Evolutionary conservation across 2,888 invertebrate species (phyloP).

Genomic region (Dorcus hopei): DNA sequence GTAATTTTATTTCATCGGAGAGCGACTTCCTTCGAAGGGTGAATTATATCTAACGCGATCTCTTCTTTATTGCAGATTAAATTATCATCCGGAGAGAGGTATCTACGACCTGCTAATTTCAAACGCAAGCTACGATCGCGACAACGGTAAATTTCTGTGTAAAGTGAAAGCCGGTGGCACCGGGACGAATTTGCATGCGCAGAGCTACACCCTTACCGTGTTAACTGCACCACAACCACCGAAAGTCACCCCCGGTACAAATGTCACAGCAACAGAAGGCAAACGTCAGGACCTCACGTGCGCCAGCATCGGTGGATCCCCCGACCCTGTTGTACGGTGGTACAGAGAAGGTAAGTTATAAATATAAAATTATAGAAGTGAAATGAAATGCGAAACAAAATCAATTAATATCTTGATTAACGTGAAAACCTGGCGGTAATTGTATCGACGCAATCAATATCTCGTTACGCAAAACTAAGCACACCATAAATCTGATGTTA

Average conservation of each 20-base stretch:
- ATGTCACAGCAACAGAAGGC: constrained; percentile 79
- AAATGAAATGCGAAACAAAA: too few relatives aligned
- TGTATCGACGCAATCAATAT: too few relatives aligned
- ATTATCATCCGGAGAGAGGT: constrained; percentile 75
- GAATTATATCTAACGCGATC: not conserved
- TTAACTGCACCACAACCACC: constrained; percentile 82
- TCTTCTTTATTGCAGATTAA: constrained; percentile 58
- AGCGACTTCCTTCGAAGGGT: too few relatives aligned
- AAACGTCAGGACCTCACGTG: constrained; percentile 73
- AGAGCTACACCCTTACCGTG: constrained; percentile 80
- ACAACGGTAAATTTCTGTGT: constrained; percentile 91
- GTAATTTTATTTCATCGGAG: too few relatives aligned
- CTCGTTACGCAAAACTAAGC: too few relatives aligned
- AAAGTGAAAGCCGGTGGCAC: constrained; percentile 80
- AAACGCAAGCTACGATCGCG: constrained; percentile 85
- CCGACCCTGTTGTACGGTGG: constrained; percentile 85
- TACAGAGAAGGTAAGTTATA: constrained; percentile 61
- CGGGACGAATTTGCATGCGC: constrained; percentile 78
- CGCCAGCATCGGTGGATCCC: constrained; percentile 84
- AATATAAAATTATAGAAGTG: too few relatives aligned
- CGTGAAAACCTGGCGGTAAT: too few relatives aligned
- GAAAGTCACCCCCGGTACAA: constrained; percentile 69
- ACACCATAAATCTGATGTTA: too few relatives aligned
- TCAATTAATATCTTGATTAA: too few relatives aligned
- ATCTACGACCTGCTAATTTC: constrained; percentile 86